Evolutionary conservation across 2,888 invertebrate species (phyloP).

Genomic region (Lochmaea capreae): DNA sequence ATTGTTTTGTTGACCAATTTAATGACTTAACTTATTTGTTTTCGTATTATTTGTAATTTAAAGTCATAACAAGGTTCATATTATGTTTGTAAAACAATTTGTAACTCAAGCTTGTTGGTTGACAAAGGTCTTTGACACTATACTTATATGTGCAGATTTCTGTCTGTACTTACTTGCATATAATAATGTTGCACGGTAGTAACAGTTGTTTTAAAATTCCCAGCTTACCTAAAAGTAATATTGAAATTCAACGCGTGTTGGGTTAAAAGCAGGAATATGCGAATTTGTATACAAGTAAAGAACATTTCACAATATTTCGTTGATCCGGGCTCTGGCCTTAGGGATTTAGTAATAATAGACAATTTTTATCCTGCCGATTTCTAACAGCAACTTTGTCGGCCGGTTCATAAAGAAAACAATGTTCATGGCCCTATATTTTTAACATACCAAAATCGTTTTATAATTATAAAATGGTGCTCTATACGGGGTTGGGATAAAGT

Average conservation of each 20-base stretch:
- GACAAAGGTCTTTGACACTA: constrained; percentile 4
- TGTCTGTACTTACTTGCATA: not conserved
- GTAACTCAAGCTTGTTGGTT: not conserved
- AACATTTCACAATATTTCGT: no score
- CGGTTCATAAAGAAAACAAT: no score
- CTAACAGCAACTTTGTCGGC: no score
- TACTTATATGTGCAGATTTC: not conserved
- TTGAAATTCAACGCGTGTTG: not conserved
- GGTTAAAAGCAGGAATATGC: not conserved
- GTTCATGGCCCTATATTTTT: no score
- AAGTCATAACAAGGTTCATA: not conserved
- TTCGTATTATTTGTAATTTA: not conserved
- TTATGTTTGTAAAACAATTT: not conserved
- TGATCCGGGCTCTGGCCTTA: no score
- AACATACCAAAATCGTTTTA: no score
- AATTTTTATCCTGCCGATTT: no score
- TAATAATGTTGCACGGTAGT: not conserved
- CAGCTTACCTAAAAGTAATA: not conserved
- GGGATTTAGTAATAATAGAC: no score
- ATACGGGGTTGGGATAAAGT: no score
- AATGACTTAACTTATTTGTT: not conserved
- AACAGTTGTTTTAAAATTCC: not conserved
- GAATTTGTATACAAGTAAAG: not conserved
- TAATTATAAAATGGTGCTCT: no score
- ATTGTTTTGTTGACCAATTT: not conserved